phyloP scores from a whole-genome alignment of 2,797 vertebrate genomes.

The Falco berigora region DNA sequence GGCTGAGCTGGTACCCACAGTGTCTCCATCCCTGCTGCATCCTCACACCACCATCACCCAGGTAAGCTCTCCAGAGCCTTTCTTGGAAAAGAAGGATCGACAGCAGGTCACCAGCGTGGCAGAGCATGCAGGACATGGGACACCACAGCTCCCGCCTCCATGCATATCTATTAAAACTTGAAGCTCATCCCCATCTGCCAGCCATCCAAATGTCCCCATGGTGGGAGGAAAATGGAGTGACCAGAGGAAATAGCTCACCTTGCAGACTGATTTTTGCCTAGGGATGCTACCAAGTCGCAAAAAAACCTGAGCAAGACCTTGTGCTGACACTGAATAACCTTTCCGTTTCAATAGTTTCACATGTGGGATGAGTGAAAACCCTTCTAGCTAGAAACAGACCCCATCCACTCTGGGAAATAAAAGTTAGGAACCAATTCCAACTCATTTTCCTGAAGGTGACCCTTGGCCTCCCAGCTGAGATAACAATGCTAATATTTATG shows the following conservation, averaged over 20 bases:
- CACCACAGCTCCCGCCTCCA: background rate
- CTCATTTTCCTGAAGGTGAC: conserved; percentile 47
- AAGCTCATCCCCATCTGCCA: background rate
- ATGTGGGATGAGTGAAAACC: background rate
- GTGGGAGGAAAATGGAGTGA: background rate
- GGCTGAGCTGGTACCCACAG: rapidly evolving
- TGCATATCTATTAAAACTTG: background rate
- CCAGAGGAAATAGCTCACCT: background rate
- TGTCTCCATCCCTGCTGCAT: background rate
- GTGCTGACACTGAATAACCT: background rate
- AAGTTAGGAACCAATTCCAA: conserved; percentile 37
- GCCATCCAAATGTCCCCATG: rapidly evolving
- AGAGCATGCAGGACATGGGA: rapidly evolving
- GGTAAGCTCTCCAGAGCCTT: background rate
- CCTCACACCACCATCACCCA: background rate
- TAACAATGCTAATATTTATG: conserved; percentile 57
- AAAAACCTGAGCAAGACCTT: background rate
- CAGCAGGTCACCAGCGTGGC: rapidly evolving
- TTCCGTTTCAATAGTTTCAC: background rate
- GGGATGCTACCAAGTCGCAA: background rate
- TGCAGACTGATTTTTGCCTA: background rate
- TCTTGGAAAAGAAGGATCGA: background rate
- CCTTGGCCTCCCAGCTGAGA: conserved; percentile 56
- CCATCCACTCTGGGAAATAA: conserved; percentile 25
- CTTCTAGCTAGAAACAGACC: conserved; percentile 2